These are phyloP conservation scores for Gila robusta DNA, from an alignment of 2,797 vertebrate species.

Conservation along the genomic window DNA sequence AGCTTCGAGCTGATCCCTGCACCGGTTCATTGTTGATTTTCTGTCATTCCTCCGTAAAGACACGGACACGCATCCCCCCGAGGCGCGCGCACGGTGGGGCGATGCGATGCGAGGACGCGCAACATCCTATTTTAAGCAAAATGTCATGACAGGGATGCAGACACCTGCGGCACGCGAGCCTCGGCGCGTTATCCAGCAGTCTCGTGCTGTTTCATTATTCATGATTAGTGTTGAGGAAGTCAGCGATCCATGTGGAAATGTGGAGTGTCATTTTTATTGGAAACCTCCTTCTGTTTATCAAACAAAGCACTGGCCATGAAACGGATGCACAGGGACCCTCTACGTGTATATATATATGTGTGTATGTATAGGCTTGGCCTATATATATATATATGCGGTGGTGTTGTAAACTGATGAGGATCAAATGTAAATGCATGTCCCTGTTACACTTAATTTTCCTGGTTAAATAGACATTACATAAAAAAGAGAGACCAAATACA, in stretches of 20 bases:
- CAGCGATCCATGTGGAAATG: constrained; percentile 64
- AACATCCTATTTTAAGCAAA: constrained; percentile 23
- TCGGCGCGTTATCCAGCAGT: background rate
- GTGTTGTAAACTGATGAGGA: too few species aligned
- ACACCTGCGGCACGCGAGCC: constrained; percentile 54
- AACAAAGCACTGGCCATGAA: constrained; percentile 26
- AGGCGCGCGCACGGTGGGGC: constrained; percentile 48
- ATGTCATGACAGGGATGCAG: constrained; percentile 45
- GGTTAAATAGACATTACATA: too few species aligned
- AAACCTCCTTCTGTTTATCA: constrained; percentile 53
- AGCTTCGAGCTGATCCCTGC: background rate
- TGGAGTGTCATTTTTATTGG: constrained; percentile 56
- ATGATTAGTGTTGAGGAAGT: constrained; percentile 64
- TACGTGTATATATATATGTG: background rate
- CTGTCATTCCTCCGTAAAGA: constrained; percentile 5
- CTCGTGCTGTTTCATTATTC: constrained; percentile 60
- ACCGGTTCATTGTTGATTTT: constrained; percentile 38
- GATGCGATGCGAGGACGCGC: constrained; percentile 42
- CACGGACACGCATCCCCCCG: constrained; percentile 17
- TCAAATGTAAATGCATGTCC: too few species aligned
- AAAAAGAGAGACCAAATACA: too few species aligned
- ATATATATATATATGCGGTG: too few species aligned
- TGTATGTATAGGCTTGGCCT: too few species aligned
- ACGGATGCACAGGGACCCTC: background rate
- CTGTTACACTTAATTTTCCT: too few species aligned